These are phyloP conservation scores for Drosophila santomea DNA, from an alignment of 1,140 invertebrate genomes.

Conservation along the genomic window DNA sequence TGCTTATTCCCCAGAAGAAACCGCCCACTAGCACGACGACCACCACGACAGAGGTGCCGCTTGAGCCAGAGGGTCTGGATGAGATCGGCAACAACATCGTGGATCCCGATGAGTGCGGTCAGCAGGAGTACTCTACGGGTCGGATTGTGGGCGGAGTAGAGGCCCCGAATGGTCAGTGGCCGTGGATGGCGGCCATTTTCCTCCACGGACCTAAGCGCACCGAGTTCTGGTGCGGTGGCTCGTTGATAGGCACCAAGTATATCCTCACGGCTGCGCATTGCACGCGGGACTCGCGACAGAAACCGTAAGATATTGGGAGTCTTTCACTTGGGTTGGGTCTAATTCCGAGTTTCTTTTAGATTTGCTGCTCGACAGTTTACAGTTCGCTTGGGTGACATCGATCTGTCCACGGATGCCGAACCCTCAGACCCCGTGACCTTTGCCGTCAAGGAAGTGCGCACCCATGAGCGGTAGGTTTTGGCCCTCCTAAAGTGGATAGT, in stretches of 20 bases:
- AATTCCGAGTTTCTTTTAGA: constrained; percentile 85
- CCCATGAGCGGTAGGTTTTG: constrained; percentile 87
- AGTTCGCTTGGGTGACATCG: constrained; percentile 94
- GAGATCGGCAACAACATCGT: constrained; percentile 84
- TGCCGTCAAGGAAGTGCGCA: constrained; percentile 90
- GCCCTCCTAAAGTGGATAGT: fast-evolving
- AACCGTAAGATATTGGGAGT: constrained; percentile 89
- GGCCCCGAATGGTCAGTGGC: constrained; percentile 92
- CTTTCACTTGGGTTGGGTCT: background rate
- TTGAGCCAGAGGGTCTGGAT: constrained; percentile 67
- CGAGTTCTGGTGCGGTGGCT: constrained; percentile 97
- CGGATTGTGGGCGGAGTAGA: constrained; percentile 95
- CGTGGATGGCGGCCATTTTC: constrained; percentile 97
- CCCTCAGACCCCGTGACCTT: constrained; percentile 92
- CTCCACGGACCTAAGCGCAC: constrained; percentile 93
- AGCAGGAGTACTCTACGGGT: constrained; percentile 92
- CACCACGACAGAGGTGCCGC: constrained; percentile 78
- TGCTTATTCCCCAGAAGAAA: constrained; percentile 84
- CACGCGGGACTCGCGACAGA: constrained; percentile 93
- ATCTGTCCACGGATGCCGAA: constrained; percentile 92
- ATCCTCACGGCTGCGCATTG: constrained; percentile 97
- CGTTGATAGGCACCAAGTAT: constrained; percentile 91
- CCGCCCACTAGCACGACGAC: constrained; percentile 78
- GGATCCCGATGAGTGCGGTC: constrained; percentile 90
- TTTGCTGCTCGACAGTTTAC: constrained; percentile 94